phyloP scores from a whole-genome alignment of 2,797 vertebrate species.

The Setipinna tenuifilis region DNA sequence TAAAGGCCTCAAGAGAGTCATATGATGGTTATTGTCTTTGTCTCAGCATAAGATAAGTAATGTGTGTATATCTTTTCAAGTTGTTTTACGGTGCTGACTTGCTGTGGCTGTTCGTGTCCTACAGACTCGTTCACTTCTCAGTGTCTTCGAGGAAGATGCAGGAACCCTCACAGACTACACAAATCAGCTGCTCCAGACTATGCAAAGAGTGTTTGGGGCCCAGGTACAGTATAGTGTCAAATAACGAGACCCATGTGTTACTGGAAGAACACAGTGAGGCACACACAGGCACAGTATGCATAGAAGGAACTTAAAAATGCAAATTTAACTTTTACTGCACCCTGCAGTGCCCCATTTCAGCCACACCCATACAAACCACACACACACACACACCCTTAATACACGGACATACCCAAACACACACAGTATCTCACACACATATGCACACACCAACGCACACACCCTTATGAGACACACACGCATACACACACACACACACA shows the following conservation, averaged over 20 bases:
- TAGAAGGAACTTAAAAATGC: not conserved
- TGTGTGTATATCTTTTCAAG: not conserved
- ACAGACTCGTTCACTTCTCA: slow-evolving; percentile 95
- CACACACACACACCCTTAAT: not conserved
- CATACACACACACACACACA: not conserved
- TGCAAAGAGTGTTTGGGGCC: slow-evolving; percentile 96
- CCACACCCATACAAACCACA: slow-evolving; percentile 34
- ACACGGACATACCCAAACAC: not conserved
- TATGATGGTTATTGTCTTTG: not conserved
- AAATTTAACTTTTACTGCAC: not conserved
- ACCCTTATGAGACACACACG: not conserved
- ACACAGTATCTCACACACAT: slow-evolving; percentile 13
- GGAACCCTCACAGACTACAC: slow-evolving; percentile 95
- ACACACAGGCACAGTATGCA: not conserved
- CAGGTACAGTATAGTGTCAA: slow-evolving; percentile 79
- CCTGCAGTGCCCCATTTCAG: not conserved
- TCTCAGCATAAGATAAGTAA: not conserved
- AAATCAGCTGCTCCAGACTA: slow-evolving; percentile 93
- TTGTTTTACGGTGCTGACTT: not conserved
- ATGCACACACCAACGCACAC: slow-evolving; percentile 25
- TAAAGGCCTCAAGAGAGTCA: not conserved
- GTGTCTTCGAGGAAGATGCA: slow-evolving; percentile 98
- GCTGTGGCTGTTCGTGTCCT: not conserved
- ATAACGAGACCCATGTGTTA: not conserved
- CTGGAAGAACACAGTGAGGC: not conserved